These are phyloP conservation scores for Chymomyza caudatula DNA, from an alignment of 2,888 invertebrate species.

Conservation along the genomic window DNA sequence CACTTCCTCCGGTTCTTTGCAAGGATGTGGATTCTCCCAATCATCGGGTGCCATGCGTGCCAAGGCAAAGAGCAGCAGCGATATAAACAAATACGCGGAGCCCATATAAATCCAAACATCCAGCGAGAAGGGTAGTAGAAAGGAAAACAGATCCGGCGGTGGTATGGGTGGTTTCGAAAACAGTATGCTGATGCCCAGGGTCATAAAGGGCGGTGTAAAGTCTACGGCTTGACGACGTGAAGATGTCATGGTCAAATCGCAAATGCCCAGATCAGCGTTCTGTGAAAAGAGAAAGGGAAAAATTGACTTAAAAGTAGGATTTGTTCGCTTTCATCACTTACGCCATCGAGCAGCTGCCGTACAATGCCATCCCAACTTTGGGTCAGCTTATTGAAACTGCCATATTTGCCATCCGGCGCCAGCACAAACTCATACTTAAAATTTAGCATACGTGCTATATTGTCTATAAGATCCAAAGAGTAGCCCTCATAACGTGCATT, in stretches of 20 bases:
- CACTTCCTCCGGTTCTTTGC: constrained; percentile 90
- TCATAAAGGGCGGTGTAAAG: constrained; percentile 99
- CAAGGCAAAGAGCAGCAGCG: constrained; percentile 88
- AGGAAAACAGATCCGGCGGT: constrained; percentile 90
- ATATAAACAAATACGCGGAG: constrained; percentile 90
- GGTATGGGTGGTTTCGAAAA: constrained; percentile 89
- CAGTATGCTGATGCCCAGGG: constrained; percentile 93
- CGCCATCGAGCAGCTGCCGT: constrained; percentile 85
- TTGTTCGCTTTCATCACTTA: too few species aligned
- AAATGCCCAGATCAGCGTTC: constrained; percentile 97
- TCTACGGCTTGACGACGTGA: constrained; percentile 92
- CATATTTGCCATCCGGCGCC: constrained; percentile 85
- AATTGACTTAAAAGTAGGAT: too few species aligned
- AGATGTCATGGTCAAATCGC: constrained; percentile 97
- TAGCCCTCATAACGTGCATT: constrained; percentile 93
- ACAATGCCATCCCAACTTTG: constrained; percentile 90
- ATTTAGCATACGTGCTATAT: constrained; percentile 84
- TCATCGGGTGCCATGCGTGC: constrained; percentile 93
- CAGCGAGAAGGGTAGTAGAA: constrained; percentile 91
- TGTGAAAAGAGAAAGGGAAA: too few species aligned
- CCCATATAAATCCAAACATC: constrained; percentile 96
- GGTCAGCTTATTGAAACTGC: constrained; percentile 83
- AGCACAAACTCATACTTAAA: constrained; percentile 86
- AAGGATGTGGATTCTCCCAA: constrained; percentile 96
- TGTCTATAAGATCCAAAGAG: constrained; percentile 92